Conservation (phyloP, 2,113 vertebrate species). For the Synchiropus splendidus region DNA sequence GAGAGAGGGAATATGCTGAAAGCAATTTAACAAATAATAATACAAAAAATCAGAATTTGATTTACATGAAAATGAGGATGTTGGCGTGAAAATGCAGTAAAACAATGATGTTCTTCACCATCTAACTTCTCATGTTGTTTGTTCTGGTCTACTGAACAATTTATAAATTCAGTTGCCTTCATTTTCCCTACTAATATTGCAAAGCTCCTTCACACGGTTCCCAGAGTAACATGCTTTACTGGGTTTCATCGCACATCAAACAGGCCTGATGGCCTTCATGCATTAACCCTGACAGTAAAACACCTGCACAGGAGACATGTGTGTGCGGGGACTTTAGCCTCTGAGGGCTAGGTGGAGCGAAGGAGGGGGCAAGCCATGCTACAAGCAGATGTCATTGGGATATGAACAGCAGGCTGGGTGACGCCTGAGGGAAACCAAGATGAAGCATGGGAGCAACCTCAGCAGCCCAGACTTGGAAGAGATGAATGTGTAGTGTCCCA, state of each 20-base stretch:
- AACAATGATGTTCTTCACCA: too few relatives aligned
- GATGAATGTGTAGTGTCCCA: slow-evolving; percentile 43
- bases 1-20: too few relatives aligned
- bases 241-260: slow-evolving; percentile 99
- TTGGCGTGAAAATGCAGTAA: too few relatives aligned
- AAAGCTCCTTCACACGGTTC: slow-evolving; percentile 64
- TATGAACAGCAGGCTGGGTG: slow-evolving; percentile 62
- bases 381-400: slow-evolving; percentile 92
- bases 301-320: slow-evolving; percentile 81
- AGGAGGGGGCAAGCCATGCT: slow-evolving; percentile 47
- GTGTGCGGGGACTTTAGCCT: slow-evolving; percentile 49
- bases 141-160: too few relatives aligned
- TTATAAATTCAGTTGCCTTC: too few relatives aligned
- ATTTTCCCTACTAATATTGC: too few relatives aligned
- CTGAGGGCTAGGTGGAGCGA: slow-evolving; percentile 44
- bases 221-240: slow-evolving; percentile 83
- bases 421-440: slow-evolving; percentile 43
- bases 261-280: slow-evolving; percentile 75
- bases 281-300: slow-evolving; percentile 82
- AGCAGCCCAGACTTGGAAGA: slow-evolving; percentile 43
- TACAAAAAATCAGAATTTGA: too few relatives aligned
- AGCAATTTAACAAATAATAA: too few relatives aligned
- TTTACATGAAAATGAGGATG: too few relatives aligned
- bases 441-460: slow-evolving; percentile 34
- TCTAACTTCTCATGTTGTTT: too few relatives aligned